A percentile compares a stretch with the other conserved stretches of the same genome.
Evolutionary conservation across 2,888 invertebrate species (phyloP).

Genomic region (Erebia aethiops): DNA sequence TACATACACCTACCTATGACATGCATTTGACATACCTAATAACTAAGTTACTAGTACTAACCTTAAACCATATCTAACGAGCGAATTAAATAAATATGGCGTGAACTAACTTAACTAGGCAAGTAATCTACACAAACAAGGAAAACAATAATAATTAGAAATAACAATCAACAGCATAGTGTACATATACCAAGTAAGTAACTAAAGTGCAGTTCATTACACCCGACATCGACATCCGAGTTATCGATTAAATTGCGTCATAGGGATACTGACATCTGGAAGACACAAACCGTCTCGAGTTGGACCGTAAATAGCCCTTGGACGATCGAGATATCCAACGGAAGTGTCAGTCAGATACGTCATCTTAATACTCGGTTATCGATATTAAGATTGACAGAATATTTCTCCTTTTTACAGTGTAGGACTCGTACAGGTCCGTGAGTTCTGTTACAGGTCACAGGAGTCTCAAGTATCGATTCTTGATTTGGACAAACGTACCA

Average conservation of each 20-base stretch:
- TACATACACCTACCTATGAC: neutral
- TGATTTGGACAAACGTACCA: neutral
- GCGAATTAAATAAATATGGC: slow-evolving; percentile 10
- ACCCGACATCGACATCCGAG: slow-evolving; percentile 33
- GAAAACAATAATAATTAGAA: slow-evolving; percentile 29
- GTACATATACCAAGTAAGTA: neutral
- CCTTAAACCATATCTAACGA: neutral
- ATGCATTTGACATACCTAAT: too few relatives aligned
- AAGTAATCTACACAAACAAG: slow-evolving; percentile 27
- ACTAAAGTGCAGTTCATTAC: slow-evolving; percentile 42
- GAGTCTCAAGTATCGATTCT: slow-evolving; percentile 7
- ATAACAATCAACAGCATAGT: slow-evolving; percentile 17
- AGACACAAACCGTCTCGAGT: slow-evolving; percentile 38
- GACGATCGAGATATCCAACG: slow-evolving; percentile 63
- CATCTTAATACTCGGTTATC: slow-evolving; percentile 31
- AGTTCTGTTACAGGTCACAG: too few relatives aligned
- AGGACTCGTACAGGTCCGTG: neutral
- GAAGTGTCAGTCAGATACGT: slow-evolving; percentile 68
- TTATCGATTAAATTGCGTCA: slow-evolving; percentile 46
- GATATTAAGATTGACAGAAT: slow-evolving; percentile 13
- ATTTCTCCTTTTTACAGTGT: neutral
- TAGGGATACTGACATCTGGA: slow-evolving; percentile 40
- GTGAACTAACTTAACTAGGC: neutral
- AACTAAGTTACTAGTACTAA: too few relatives aligned
- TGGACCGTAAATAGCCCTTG: slow-evolving; percentile 47